Evolutionary conservation across 1,140 invertebrate species (phyloP), one percentile per base, ranked within the genome.

Genomic region (Ganaspis sp.): DNA sequence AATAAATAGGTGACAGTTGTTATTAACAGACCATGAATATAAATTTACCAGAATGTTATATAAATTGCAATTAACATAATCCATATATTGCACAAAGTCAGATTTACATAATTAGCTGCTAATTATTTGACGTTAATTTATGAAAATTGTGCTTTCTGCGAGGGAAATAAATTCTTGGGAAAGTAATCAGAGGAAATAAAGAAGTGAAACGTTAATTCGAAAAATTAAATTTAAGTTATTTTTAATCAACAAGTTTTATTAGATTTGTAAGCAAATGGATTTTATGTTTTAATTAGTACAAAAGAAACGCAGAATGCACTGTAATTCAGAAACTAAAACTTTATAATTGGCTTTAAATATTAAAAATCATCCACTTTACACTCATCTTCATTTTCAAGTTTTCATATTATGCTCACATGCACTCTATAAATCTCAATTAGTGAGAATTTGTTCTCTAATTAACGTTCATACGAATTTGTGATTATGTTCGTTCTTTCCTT

Each of bases 101-200:
- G 17, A 49, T 49, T 49, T n/a, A n/a, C 45, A 49, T 49, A 49
- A 17, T 49, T 49, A 17, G 8, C 15, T n/a, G 17, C 17, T 49
- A 49, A 49, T n/a, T 49, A 49, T 49, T 49, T 49, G 45, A 49
- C 45, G 12, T 49, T 49, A 49, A 49, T 49, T 45, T 49, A 34
- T 6, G 29, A 34, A 2, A 34, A 34, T 34, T 34, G 6, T 34
- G 6, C 2, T 3, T 6, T 34, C 29, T 6, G 29, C 6, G n/a
- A n/a, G n/a, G n/a, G n/a, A 34, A 34, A 34, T 34, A 34, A 34
- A 34, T 34, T 2, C 6, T 34, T 34, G 2, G 29, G 29, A 34
- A 3, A 34, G 29, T 34, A 34, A 34, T 34, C 6, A 34, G 29
- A 3, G 6, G 29, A 34, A 6, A 34, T 34, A 3, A n/a, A n/a